Evolutionary conservation across 2,797 vertebrate genomes (phyloP).

Genomic region (Paramormyrops hopkinsi): DNA sequence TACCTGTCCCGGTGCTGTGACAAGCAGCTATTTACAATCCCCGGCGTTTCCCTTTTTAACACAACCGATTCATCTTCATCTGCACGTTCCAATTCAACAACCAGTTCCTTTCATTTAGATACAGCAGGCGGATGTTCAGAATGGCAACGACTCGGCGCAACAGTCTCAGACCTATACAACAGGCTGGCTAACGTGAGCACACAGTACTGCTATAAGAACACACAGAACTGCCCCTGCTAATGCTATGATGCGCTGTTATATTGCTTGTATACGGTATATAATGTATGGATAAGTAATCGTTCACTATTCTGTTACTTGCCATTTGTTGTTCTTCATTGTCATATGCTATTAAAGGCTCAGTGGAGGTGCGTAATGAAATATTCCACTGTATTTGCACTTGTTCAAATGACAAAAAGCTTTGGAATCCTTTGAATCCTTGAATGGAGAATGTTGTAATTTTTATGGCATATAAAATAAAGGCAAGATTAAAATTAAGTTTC

Average conservation of each 20-base stretch:
- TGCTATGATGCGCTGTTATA: background rate
- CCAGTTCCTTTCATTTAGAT: background rate
- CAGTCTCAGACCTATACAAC: background rate
- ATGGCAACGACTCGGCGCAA: background rate
- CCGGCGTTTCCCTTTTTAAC: background rate
- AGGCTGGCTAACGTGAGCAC: background rate
- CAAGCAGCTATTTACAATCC: background rate
- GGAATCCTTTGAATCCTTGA: background rate
- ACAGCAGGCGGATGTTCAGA: background rate
- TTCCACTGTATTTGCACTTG: background rate
- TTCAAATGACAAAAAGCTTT: background rate
- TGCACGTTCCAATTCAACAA: background rate
- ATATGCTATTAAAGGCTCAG: background rate
- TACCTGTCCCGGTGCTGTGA: background rate
- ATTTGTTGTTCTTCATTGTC: background rate
- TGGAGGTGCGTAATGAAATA: background rate
- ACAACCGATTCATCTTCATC: background rate
- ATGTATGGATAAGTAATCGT: background rate
- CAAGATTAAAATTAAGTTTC: constrained; percentile 5
- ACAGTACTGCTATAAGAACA: background rate
- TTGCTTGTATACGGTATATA: background rate
- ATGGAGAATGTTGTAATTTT: background rate
- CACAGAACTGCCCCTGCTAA: background rate
- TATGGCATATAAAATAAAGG: background rate
- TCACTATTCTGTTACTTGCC: background rate